A percentile compares a stretch with the other conserved stretches of the same genome.
Conservation (phyloP, 2,888 invertebrate genomes). For the Cabera pusaria region DNA sequence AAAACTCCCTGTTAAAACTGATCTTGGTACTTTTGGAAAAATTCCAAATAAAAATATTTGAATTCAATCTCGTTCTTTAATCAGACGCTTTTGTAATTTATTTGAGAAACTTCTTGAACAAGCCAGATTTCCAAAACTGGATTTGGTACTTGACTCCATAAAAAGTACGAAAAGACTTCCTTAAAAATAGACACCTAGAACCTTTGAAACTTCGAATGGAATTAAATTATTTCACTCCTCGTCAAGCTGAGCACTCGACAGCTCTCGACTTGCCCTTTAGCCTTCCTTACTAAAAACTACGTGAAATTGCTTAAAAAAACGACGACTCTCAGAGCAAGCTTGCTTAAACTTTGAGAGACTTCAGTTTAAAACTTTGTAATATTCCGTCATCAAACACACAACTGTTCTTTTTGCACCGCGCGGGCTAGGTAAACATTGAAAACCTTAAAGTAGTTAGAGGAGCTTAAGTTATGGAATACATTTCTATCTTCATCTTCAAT, state of each 20-base stretch:
- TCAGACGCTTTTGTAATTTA: no score
- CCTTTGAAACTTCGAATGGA: constrained; percentile 18
- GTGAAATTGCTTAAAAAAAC: constrained; percentile 36
- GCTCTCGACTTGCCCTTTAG: constrained; percentile 34
- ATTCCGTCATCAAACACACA: constrained; percentile 22
- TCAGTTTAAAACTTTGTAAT: constrained; percentile 31
- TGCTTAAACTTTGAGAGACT: constrained; percentile 33
- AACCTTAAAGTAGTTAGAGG: no score
- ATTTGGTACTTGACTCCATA: no score
- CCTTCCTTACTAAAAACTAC: constrained; percentile 38
- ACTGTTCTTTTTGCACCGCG: constrained; percentile 19
- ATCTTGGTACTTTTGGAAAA: no score
- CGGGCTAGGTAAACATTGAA: constrained; percentile 7
- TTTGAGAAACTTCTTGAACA: no score
- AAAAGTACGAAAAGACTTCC: constrained; percentile 1
- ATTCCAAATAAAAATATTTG: no score
- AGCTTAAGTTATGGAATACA: no score
- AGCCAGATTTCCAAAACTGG: no score
- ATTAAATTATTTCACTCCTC: constrained; percentile 38
- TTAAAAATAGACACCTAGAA: constrained; percentile 7
- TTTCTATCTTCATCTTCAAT: no score
- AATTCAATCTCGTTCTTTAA: no score
- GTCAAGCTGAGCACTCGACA: constrained; percentile 37
- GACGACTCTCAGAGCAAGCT: constrained; percentile 28
- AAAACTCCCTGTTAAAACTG: no score